Evolutionary conservation across 2,888 invertebrate genomes (phyloP).

Genomic region (Diadegma fenestrale): DNA sequence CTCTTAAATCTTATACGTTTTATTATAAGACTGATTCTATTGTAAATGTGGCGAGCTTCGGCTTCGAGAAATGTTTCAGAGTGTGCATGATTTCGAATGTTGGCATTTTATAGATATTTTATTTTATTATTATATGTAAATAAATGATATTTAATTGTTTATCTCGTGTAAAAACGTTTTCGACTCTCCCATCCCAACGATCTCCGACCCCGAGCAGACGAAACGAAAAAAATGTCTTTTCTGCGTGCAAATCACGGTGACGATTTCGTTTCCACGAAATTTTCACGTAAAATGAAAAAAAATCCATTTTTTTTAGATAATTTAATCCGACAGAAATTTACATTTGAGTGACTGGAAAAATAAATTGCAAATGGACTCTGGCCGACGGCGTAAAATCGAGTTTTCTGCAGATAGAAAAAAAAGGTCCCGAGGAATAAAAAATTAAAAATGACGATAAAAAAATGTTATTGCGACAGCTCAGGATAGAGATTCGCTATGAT

Average conservation of each 20-base stretch:
- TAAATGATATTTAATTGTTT: constrained; percentile 41
- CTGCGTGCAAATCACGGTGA: neutral
- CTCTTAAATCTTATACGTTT: constrained; percentile 43
- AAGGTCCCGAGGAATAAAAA: neutral
- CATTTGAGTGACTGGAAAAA: neutral
- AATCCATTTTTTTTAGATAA: neutral
- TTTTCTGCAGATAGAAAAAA: neutral
- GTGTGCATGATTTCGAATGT: constrained; percentile 52
- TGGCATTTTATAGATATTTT: constrained; percentile 36
- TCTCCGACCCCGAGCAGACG: neutral
- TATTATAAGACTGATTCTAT: constrained; percentile 66
- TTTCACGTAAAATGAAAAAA: neutral
- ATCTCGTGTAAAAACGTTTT: neutral
- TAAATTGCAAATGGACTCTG: neutral
- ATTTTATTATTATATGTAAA: constrained; percentile 26
- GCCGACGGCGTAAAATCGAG: neutral
- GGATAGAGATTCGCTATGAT: constrained; percentile 92
- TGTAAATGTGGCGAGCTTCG: constrained; percentile 43
- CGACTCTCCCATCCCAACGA: neutral
- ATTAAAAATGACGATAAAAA: constrained; percentile 2
- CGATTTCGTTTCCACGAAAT: neutral
- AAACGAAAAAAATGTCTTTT: neutral
- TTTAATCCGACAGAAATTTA: constrained; percentile 1
- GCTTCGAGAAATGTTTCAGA: constrained; percentile 32
- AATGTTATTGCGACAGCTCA: constrained; percentile 85